Conservation (phyloP, 1,140 invertebrate species). For the Macrosteles quadrilineatus region DNA sequence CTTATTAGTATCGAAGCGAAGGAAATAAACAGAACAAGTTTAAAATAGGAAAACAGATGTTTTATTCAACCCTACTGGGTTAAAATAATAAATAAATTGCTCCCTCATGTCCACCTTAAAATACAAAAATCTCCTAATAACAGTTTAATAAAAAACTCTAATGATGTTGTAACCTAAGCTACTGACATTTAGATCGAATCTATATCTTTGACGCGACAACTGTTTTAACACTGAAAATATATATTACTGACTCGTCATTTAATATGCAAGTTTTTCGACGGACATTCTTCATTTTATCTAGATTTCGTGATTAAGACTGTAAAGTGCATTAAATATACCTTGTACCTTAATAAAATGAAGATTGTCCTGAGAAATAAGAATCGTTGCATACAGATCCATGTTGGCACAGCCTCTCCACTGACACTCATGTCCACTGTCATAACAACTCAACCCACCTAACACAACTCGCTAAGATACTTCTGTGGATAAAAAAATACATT, state of each 20-base stretch:
- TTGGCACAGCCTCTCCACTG: neutral
- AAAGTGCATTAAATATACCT: neutral
- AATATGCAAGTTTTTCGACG: neutral
- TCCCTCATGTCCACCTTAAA: constrained; percentile 23
- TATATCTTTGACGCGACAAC: constrained; percentile 18
- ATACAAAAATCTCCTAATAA: constrained; percentile 18
- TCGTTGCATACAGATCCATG: constrained; percentile 20
- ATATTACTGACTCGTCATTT: neutral
- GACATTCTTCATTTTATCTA: constrained; percentile 6
- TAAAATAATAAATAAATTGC: constrained; percentile 26
- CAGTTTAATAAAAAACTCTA: constrained; percentile 22
- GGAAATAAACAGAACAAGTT: neutral
- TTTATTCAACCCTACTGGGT: constrained; percentile 22
- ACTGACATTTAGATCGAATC: constrained; percentile 22
- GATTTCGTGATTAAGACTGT: neutral
- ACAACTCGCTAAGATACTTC: neutral
- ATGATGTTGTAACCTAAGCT: constrained; percentile 24
- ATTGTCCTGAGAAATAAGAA: constrained; percentile 9
- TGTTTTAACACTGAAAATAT: constrained; percentile 17
- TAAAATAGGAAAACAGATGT: constrained; percentile 23
- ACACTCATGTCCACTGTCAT: neutral
- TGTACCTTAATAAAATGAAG: constrained; percentile 15
- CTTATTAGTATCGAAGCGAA: too few species aligned
- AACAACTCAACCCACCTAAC: neutral
- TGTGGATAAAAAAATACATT: neutral